Base-by-base conservation (phyloP, 2,113 vertebrate genomes). In the Oriolus oriolus region DNA sequence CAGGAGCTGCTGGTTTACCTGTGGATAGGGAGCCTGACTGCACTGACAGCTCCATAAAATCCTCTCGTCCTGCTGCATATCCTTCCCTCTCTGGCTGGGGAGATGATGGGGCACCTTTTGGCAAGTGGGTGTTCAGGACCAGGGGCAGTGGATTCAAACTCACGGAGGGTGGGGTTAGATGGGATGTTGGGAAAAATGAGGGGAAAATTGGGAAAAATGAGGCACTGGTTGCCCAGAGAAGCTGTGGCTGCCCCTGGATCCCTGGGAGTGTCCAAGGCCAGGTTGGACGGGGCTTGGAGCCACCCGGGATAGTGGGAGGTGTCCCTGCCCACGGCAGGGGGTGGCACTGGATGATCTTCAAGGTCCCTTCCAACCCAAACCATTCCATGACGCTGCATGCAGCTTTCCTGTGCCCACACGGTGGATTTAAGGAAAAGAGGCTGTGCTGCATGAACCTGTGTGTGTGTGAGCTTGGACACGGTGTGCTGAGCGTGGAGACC, bases 341-440 rank as follows among this genome's bases (percentile, higher is more conserved):
- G 9, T 65, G 44, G 77, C 0, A 30, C 3, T 3, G 14, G 53
- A 10, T 7, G 28, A 11, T 3, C 44, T 30, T 26, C 12, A 17
- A 60, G 39, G 24, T 39, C 28, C 16, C 28, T 52, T 68, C 61
- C n/a, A 30, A 49, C 2, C 28, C 53, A n/a, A 45, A 26, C 24
- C 78, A 47, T 26, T 47, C 53, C 53, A 6, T 1, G 39, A 1
- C 4, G 24, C 44, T 5, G 24, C 1, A 2, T 33, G 44, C 68
- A 37, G n/a, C 3, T 3, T 23, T 61, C 26, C 76, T 0, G 2
- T 4, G 28, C n/a, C 61, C 1, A 3, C 9, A 4, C 4, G 8
- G 14, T 0, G 1, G 30, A 35, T 70, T 74, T 57, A 37, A 52
- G 3, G 7, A 4, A 5, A 11, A 20, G 20, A 27, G n/a, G 15